Percentiles rank a stretch among this genome's conserved stretches.
Conservation (phyloP, 2,888 invertebrate genomes). For the Xanthia icteritia region DNA sequence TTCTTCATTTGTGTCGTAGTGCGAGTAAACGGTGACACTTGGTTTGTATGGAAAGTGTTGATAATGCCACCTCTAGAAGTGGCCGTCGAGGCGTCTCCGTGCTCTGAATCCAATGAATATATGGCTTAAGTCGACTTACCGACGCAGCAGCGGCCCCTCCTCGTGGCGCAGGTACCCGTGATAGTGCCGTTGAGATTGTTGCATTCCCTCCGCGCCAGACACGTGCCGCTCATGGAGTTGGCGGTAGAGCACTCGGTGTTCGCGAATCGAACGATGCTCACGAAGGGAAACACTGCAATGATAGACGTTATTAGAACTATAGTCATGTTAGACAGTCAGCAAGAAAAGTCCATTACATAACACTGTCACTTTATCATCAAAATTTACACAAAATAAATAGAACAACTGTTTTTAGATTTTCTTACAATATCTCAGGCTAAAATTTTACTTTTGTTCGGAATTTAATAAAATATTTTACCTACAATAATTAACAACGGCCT, state of each 20-base stretch:
- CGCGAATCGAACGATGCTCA: conserved; percentile 94
- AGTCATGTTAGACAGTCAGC: too few species aligned
- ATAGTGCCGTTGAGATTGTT: conserved; percentile 92
- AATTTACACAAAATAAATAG: background rate
- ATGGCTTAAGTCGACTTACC: conserved; percentile 88
- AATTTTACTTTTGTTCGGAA: background rate
- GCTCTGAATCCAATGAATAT: background rate
- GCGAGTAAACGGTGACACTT: background rate
- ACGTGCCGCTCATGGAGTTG: conserved; percentile 93
- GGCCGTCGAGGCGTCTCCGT: too few species aligned
- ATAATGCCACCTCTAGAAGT: background rate
- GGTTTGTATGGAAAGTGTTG: too few species aligned
- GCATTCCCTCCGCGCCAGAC: conserved; percentile 94
- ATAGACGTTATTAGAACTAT: too few species aligned
- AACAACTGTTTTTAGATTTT: background rate
- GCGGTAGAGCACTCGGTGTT: conserved; percentile 92
- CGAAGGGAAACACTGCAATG: conserved; percentile 91
- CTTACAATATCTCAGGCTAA: background rate
- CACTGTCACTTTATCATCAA: background rate
- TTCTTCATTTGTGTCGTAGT: background rate
- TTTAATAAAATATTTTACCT: background rate
- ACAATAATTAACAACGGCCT: too few species aligned
- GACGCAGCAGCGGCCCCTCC: conserved; percentile 95
- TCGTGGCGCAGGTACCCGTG: conserved; percentile 93
- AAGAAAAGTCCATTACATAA: background rate